Evolutionary conservation across 2,888 invertebrate genomes (phyloP).

Genomic region (Epirrita christyi): DNA sequence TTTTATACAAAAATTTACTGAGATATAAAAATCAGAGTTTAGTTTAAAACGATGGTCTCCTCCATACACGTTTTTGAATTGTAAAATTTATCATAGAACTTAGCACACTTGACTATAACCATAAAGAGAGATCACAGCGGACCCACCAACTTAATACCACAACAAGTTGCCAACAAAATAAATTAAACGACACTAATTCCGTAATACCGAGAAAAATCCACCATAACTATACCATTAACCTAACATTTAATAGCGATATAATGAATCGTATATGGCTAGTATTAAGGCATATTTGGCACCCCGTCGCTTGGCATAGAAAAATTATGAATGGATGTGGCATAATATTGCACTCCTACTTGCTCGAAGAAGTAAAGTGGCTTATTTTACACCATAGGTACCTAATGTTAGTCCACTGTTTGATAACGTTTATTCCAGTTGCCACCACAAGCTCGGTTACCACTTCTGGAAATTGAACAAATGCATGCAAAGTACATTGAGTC

Average conservation of each 20-base stretch:
- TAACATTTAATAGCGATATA: slow-evolving; percentile 46
- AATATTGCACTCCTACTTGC: not conserved
- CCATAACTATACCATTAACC: slow-evolving; percentile 46
- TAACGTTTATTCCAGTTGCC: no score
- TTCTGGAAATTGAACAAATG: no score
- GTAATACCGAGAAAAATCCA: slow-evolving; percentile 41
- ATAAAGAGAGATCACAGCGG: slow-evolving; percentile 20
- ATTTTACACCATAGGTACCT: no score
- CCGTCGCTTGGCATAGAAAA: slow-evolving; percentile 36
- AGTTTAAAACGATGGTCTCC: no score
- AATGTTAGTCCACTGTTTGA: no score
- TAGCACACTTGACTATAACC: slow-evolving; percentile 2
- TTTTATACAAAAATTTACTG: no score
- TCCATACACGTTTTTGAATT: no score
- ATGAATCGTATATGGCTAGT: slow-evolving; percentile 43
- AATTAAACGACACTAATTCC: slow-evolving; percentile 35
- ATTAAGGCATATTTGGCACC: slow-evolving; percentile 55
- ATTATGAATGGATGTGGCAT: not conserved
- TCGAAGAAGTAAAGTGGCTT: no score
- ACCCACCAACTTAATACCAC: slow-evolving; percentile 18
- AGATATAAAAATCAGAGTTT: no score
- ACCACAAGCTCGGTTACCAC: no score
- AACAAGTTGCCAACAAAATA: slow-evolving; percentile 28
- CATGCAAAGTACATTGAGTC: no score
- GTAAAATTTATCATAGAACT: no score